A percentile compares a stretch with the other conserved stretches of the same genome.
phyloP scores from a whole-genome alignment of 1,140 invertebrate species.

The Grapholita molesta region DNA sequence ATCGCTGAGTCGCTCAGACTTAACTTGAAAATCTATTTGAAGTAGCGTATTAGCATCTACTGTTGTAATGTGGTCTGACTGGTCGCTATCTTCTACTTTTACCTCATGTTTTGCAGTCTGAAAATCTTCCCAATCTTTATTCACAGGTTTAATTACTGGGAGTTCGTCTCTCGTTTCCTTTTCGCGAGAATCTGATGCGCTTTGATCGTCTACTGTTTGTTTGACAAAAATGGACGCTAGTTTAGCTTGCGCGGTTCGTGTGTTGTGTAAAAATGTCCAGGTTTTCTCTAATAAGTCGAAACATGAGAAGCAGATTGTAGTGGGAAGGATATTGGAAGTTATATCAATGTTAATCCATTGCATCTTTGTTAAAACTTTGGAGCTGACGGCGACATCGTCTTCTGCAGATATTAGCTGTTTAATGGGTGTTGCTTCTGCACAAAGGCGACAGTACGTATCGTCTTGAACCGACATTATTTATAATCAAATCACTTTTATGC shows the following conservation, averaged over 20 bases:
- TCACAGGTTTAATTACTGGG: slow-evolving; percentile 48
- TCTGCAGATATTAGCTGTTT: slow-evolving; percentile 48
- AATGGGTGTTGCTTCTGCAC: slow-evolving; percentile 57
- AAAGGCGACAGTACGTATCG: slow-evolving; percentile 58
- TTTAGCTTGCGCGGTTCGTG: slow-evolving; percentile 55
- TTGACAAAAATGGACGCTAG: slow-evolving; percentile 44
- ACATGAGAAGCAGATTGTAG: slow-evolving; percentile 64
- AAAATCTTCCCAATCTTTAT: slow-evolving; percentile 56
- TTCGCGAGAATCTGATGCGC: background rate
- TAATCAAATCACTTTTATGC: slow-evolving; percentile 15
- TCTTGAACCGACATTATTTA: slow-evolving; percentile 47
- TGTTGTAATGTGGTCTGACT: slow-evolving; percentile 22
- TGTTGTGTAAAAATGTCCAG: slow-evolving; percentile 60
- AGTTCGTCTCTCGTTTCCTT: slow-evolving; percentile 24
- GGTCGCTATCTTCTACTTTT: slow-evolving; percentile 41
- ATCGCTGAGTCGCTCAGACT: slow-evolving; percentile 42
- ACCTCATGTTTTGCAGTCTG: slow-evolving; percentile 47
- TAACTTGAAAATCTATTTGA: slow-evolving; percentile 30
- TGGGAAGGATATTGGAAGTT: slow-evolving; percentile 44
- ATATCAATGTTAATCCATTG: slow-evolving; percentile 69
- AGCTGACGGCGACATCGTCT: slow-evolving; percentile 51
- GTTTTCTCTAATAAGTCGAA: slow-evolving; percentile 65
- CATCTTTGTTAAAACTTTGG: slow-evolving; percentile 62
- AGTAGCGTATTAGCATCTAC: slow-evolving; percentile 29
- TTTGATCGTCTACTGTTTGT: slow-evolving; percentile 26